Evolutionary conservation across 2,797 vertebrate genomes (phyloP), one percentile per base, ranked within the genome.

Genomic region (Characodon lateralis): DNA sequence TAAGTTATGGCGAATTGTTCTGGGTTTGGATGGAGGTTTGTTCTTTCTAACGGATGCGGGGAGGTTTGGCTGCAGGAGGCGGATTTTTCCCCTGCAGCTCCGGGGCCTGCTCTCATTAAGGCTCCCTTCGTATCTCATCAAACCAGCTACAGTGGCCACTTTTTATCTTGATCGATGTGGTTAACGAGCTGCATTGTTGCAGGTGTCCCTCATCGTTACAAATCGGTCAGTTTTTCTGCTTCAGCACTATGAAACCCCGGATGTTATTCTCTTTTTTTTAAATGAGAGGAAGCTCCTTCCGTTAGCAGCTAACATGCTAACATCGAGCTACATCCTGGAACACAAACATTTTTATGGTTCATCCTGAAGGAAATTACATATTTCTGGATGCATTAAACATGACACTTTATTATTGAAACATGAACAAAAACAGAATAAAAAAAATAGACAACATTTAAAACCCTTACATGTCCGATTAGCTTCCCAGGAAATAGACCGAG

Each of bases 401-500:
- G 1, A 0, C 0, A 0, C 0, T 6, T 3, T 2, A 0, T 41
- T 0, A 0, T 0, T 2, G 41, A 58, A 0, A 0, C 1, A 1
- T 43, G 48, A 69, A 0, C 13, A 69, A 4, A 20, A 12, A 58
- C 0, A 2, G 1, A 24, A 39, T 51, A 5, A 1, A 70, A n/a
- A 22, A 20, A 1, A 22, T 3, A n/a, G 2, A n/a, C 18, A 2
- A 31, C 18, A 39, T 3, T 12, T 12, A 31, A 1, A 35, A 20
- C 4, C 16, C 1, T 35, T 76, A 20, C 7, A 59, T 69, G 16
- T 26, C 14, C 1, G 31, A 39, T 53, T 71, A 71, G 53, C 31
- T 12, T 77, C 88, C 75, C 91, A 93, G 92, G 85, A 91, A 89
- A 90, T 94, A 94, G 89, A 88, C 91, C 0, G 74, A 88, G 76